Base-by-base conservation (phyloP, 2,888 invertebrate species). In the Elysia crispata region DNA sequence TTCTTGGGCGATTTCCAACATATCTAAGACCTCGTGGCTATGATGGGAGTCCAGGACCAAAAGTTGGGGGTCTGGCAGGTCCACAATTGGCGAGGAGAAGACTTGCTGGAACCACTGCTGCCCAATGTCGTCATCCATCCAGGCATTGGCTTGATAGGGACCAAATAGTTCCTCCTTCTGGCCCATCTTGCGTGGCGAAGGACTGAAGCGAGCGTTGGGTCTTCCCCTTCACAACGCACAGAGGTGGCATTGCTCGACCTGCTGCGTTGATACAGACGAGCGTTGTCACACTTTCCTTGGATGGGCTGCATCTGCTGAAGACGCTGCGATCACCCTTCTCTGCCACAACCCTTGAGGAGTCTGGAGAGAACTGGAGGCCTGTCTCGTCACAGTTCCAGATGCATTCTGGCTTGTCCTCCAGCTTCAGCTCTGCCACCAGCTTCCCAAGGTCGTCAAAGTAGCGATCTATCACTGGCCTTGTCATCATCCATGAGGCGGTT, bases 61-160 rank as follows among this genome's bases (percentile, higher is more conserved):
- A 1, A 87, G 79, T 57, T 85, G 86, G n/a, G 87, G 86, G n/a
- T n/a, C 86, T 77, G 57, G 81, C 79, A 18, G 80, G 50, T 23
- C 85, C 85, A 79, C 86, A 86, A 79, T 83, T 28, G 13, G 67
- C 66, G 20, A 86, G 62, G 67, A 85, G 86, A 0, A 86, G n/a
- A n/a, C 77, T 1, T 83, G 74, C 8, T 66, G 25, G 75, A 87
- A 86, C 86, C 86, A 86, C 60, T 81, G 70, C n/a, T 83, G 82
- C 6, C 85, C 84, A 15, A 87, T 66, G 1, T 82, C 81, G 64
- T 85, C 83, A 0, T 77, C 72, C 81, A 87, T 86, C 86, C 86
- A 87, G 0, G 84, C 84, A 13, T 85, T 87, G 3, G 74, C 66
- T 54, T 86, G 85, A 74, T 66, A 85, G n/a, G 13, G 77, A 69